Percentiles rank a stretch among this genome's conserved stretches.
Evolutionary conservation across 2,113 vertebrate genomes (phyloP).

Genomic region (Hyaena hyaena): DNA sequence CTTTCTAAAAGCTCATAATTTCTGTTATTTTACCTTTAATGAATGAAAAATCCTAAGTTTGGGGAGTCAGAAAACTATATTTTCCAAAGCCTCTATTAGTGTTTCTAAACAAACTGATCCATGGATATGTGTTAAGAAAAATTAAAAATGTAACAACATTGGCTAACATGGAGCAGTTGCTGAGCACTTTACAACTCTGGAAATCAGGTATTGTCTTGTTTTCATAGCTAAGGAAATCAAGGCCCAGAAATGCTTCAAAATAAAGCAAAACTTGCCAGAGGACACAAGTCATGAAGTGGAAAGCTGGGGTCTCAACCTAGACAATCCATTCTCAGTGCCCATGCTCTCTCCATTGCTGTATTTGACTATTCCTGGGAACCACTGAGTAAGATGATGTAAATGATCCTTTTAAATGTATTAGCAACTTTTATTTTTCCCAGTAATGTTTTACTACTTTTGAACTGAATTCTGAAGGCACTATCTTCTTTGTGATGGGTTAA

Average conservation of each 20-base stretch:
- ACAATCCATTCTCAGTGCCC: background rate
- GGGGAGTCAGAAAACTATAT: background rate
- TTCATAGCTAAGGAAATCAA: background rate
- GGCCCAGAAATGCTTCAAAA: background rate
- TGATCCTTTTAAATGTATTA: background rate
- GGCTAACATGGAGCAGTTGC: background rate
- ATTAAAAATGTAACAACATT: background rate
- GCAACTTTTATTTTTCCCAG: background rate
- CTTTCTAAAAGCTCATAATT: background rate
- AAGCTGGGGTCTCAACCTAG: background rate
- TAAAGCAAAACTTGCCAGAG: background rate
- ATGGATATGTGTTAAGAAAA: background rate
- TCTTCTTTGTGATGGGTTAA: background rate
- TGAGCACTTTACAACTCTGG: background rate
- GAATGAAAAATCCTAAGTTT: background rate
- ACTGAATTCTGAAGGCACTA: background rate
- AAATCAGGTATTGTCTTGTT: background rate
- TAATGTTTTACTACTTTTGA: background rate
- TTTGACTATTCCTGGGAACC: background rate
- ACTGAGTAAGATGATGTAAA: background rate
- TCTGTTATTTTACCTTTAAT: background rate
- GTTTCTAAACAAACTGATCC: background rate
- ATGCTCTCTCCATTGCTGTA: too few species aligned
- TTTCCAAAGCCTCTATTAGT: background rate
- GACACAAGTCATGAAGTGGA: background rate